A percentile compares a stretch with the other conserved stretches of the same genome.
Evolutionary conservation across 64 coral and sea anemone genomes (phyloP).

Genomic region (Montipora efflorescens): DNA sequence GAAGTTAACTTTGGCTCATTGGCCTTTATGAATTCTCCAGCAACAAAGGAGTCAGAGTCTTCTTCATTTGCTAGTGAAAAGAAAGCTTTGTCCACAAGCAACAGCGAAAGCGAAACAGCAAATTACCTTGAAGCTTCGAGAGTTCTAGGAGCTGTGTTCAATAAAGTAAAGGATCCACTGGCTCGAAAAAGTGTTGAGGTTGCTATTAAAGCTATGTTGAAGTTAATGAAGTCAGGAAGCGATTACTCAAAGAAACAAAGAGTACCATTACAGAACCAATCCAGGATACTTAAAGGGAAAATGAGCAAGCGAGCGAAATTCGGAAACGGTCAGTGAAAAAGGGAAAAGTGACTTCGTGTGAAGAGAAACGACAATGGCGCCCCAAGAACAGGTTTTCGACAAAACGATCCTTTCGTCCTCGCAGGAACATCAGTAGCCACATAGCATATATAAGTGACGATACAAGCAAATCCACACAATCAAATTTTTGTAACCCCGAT

Average conservation of each 20-base stretch:
- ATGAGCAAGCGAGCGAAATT: neutral
- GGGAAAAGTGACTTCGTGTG: neutral
- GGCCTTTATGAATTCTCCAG: slow-evolving; percentile 28
- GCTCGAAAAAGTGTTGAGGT: slow-evolving; percentile 90
- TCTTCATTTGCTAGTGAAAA: neutral
- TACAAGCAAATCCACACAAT: neutral
- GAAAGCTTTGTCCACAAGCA: neutral
- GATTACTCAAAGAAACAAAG: slow-evolving; percentile 47
- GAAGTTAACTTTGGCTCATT: neutral
- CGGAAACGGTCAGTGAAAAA: neutral
- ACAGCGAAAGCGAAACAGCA: slow-evolving; percentile 1
- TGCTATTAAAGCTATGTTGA: slow-evolving; percentile 93
- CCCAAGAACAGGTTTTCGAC: neutral
- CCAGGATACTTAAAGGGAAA: neutral
- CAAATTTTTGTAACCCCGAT: no score
- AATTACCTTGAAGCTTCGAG: slow-evolving; percentile 77
- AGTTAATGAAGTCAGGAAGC: slow-evolving; percentile 61
- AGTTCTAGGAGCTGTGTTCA: slow-evolving; percentile 91
- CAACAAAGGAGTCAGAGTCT: neutral
- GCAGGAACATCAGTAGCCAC: neutral
- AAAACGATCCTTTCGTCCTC: neutral
- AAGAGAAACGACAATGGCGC: neutral
- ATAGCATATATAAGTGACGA: neutral
- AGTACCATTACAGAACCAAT: slow-evolving; percentile 28
- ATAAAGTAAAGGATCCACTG: slow-evolving; percentile 90